Conservation (phyloP, 2,888 invertebrate genomes). For the Ophion obscuratus region DNA sequence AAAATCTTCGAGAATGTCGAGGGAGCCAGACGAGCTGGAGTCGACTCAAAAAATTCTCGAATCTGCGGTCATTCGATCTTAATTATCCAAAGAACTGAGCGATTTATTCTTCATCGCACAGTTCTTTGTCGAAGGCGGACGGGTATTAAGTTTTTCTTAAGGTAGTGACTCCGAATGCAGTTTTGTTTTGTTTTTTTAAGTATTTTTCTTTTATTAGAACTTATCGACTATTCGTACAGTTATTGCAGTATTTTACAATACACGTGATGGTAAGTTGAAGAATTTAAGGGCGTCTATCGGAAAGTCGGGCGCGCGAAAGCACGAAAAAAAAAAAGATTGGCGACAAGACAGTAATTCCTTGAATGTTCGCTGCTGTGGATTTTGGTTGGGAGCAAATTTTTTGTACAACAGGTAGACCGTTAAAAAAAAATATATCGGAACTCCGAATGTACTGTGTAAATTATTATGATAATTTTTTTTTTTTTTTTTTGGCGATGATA, state of each 20-base stretch:
- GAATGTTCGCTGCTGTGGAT: background rate
- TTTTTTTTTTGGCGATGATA: background rate
- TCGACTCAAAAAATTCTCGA: slow-evolving; percentile 6
- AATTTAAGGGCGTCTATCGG: slow-evolving; percentile 73
- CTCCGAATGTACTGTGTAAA: too few species aligned
- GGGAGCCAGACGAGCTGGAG: background rate
- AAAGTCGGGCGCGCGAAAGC: slow-evolving; percentile 71
- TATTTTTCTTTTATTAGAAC: slow-evolving; percentile 79
- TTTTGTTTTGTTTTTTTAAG: slow-evolving; percentile 47
- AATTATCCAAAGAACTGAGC: background rate
- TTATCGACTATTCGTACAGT: slow-evolving; percentile 79
- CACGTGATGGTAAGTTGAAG: slow-evolving; percentile 77
- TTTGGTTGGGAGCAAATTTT: background rate
- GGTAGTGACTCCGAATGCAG: background rate
- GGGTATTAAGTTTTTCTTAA: background rate
- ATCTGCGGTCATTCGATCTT: background rate
- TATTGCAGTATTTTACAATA: slow-evolving; percentile 81
- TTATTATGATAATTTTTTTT: background rate
- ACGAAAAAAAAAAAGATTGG: slow-evolving; percentile 34
- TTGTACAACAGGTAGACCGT: too few species aligned
- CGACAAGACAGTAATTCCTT: background rate
- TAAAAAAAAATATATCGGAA: slow-evolving; percentile 11
- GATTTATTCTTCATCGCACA: background rate
- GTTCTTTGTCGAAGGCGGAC: slow-evolving; percentile 5
- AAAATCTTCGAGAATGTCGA: slow-evolving; percentile 23